Conservation (phyloP, 2,888 invertebrate species). For the Hydroisotoma schaefferi region DNA sequence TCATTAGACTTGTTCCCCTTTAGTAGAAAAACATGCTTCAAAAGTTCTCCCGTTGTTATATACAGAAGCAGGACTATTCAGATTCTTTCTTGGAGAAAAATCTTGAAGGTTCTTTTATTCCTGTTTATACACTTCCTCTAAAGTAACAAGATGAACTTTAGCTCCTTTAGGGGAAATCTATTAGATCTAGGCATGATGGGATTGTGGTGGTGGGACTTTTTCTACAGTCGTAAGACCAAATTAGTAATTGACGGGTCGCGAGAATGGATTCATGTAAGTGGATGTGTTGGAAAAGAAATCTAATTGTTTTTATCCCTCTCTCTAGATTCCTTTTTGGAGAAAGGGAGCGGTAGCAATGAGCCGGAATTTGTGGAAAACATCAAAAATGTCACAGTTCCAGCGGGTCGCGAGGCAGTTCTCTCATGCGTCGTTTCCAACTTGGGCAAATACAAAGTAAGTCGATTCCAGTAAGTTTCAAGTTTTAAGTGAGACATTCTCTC, state of each 20-base stretch:
- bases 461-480: slow-evolving; percentile 3
- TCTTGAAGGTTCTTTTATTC: too few relatives aligned
- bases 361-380: slow-evolving; percentile 69
- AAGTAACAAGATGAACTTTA: too few relatives aligned
- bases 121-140: too few relatives aligned
- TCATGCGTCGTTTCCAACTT: slow-evolving; percentile 68
- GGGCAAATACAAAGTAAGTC: slow-evolving; percentile 68
- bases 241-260: slow-evolving; percentile 19
- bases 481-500: slow-evolving; percentile 34
- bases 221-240: slow-evolving; percentile 1
- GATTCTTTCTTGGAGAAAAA: too few relatives aligned
- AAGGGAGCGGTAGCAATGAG: slow-evolving; percentile 53
- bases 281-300: slow-evolving; percentile 16
- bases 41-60: too few relatives aligned
- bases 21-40: too few relatives aligned
- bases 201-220: background rate
- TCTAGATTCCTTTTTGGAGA: slow-evolving; percentile 43
- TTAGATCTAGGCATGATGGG: too few relatives aligned
- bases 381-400: slow-evolving; percentile 69
- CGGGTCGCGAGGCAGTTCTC: slow-evolving; percentile 69
- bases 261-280: slow-evolving; percentile 14
- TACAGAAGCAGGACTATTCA: too few relatives aligned
- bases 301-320: slow-evolving; percentile 22
- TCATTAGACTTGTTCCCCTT: too few relatives aligned
- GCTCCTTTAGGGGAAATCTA: too few relatives aligned